Conservation (phyloP, 2,113 vertebrate species). For the Potamarius usumacintae region DNA sequence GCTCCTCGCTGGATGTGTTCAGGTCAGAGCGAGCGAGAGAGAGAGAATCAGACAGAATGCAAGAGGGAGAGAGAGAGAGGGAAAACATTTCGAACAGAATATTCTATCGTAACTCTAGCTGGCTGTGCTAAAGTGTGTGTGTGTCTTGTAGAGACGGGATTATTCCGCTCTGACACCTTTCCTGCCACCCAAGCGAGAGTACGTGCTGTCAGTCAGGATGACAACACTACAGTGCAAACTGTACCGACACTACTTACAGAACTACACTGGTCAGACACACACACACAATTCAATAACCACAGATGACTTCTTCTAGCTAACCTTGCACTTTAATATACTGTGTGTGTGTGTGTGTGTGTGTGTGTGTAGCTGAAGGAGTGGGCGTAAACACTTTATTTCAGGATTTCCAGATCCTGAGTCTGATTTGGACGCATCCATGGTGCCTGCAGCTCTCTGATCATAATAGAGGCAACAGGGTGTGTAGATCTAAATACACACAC, state of each 20-base stretch:
- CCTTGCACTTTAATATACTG: background rate
- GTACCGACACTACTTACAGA: slow-evolving; percentile 89
- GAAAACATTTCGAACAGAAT: too few species aligned
- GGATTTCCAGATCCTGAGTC: slow-evolving; percentile 92
- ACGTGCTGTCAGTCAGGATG: slow-evolving; percentile 89
- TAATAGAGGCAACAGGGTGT: slow-evolving; percentile 86
- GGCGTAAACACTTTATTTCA: slow-evolving; percentile 76
- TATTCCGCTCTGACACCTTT: slow-evolving; percentile 91
- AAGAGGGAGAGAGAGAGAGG: background rate
- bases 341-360: slow-evolving; percentile 29
- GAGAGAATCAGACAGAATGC: too few species aligned
- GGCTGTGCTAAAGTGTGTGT: background rate
- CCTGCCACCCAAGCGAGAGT: slow-evolving; percentile 93
- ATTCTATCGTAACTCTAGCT: background rate
- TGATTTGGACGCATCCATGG: slow-evolving; percentile 97
- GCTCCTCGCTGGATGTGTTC: slow-evolving; percentile 91
- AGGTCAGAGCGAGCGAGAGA: slow-evolving; percentile 72
- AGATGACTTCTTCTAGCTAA: background rate
- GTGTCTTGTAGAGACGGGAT: slow-evolving; percentile 84
- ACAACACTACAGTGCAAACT: slow-evolving; percentile 86
- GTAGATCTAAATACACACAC: slow-evolving; percentile 45
- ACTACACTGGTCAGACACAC: slow-evolving; percentile 78
- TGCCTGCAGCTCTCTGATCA: slow-evolving; percentile 89
- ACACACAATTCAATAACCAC: background rate
- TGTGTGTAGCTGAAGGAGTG: slow-evolving; percentile 38